These are phyloP conservation scores for Aotus griseimembra DNA, from an alignment of 2,797 vertebrate genomes.

Conservation along the genomic window DNA sequence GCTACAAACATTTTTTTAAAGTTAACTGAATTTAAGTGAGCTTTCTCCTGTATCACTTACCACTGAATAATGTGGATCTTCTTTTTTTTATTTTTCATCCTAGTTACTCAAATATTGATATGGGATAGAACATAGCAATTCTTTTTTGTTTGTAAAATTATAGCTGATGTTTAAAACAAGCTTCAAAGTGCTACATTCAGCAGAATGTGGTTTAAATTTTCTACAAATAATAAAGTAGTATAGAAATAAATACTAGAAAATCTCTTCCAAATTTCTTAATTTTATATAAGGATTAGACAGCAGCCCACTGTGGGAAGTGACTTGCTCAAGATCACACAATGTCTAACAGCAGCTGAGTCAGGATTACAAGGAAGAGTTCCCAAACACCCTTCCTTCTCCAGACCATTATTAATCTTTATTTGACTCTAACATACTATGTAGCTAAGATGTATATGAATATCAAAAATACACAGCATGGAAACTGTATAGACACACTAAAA, in stretches of 20 bases:
- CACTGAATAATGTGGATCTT: background rate
- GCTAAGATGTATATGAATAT: conserved; percentile 2
- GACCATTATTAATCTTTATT: conserved; percentile 52
- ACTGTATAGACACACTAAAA: conserved; percentile 41
- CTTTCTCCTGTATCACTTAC: background rate
- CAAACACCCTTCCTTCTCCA: background rate
- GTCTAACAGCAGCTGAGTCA: background rate
- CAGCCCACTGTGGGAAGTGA: background rate
- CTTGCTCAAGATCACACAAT: background rate
- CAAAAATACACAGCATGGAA: conserved; percentile 14
- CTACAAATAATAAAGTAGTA: background rate
- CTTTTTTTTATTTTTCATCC: background rate
- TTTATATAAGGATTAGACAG: background rate
- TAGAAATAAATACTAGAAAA: background rate
- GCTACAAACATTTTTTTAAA: background rate
- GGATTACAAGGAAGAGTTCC: background rate
- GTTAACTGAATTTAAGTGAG: background rate
- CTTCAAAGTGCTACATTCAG: background rate
- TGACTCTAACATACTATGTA: conserved; percentile 5
- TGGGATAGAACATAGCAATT: background rate
- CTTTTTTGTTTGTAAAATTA: conserved; percentile 26
- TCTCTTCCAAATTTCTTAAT: background rate
- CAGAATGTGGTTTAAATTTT: conserved; percentile 21
- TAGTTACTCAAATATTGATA: background rate
- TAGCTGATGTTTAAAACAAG: background rate